These are phyloP conservation scores for Lipotes vexillifer DNA, from an alignment of 2,113 vertebrate genomes.

Conservation along the genomic window DNA sequence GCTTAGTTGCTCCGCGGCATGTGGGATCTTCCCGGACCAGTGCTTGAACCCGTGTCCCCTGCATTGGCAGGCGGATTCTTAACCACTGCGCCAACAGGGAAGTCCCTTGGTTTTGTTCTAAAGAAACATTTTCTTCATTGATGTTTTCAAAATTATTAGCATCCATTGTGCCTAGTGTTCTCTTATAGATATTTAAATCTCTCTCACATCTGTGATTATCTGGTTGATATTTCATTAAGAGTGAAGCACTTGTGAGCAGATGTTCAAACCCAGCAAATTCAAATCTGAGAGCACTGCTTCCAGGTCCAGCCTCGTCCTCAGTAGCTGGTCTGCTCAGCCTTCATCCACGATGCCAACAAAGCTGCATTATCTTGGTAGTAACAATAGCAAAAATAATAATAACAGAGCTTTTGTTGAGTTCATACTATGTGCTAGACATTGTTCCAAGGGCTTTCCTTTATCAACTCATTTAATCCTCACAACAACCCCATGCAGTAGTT, in stretches of 20 bases:
- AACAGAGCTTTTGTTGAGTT: background rate
- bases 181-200: constrained; percentile 18
- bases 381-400: background rate
- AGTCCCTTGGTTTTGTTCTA: background rate
- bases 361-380: background rate
- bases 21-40: too few species aligned
- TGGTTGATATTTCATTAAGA: background rate
- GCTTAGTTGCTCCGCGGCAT: too few species aligned
- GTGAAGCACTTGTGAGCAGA: background rate
- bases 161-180: background rate
- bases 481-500: background rate
- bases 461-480: background rate
- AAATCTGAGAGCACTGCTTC: background rate
- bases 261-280: background rate
- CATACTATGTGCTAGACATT: background rate
- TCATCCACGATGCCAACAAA: background rate
- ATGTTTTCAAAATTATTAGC: background rate
- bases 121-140: background rate
- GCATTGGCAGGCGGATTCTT: too few species aligned
- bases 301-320: background rate
- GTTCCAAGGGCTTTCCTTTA: background rate
- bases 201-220: constrained; percentile 23
- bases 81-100: too few species aligned
- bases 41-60: too few species aligned
- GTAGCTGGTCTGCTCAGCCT: background rate